Evolutionary conservation across 2,888 invertebrate species (phyloP).

Genomic region (Cacoxenus indagator): DNA sequence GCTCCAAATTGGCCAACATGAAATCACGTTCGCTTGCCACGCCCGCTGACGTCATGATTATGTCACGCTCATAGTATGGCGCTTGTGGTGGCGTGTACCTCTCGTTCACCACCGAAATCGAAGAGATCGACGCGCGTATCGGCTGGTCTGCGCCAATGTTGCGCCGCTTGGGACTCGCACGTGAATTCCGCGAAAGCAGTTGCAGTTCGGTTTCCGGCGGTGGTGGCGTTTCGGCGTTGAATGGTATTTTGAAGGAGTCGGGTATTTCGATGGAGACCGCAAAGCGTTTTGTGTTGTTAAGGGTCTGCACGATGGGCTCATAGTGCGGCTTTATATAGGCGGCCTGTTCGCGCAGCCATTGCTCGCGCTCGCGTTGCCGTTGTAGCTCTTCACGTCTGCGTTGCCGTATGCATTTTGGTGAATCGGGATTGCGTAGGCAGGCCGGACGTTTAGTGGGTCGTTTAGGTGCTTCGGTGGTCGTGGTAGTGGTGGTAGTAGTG

Average conservation of each 20-base stretch:
- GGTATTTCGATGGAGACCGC: conserved; percentile 68
- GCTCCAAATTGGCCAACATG: conserved; percentile 53
- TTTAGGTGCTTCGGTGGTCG: conserved; percentile 45
- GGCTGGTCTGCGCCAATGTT: conserved; percentile 52
- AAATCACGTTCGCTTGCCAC: conserved; percentile 58
- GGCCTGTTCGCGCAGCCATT: conserved; percentile 62
- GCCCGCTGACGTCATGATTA: conserved; percentile 52
- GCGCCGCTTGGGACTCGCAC: conserved; percentile 63
- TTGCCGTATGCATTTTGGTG: conserved; percentile 65
- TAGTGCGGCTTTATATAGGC: conserved; percentile 60
- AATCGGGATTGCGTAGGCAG: conserved; percentile 65
- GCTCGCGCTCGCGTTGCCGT: conserved; percentile 64
- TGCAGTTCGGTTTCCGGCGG: conserved; percentile 42
- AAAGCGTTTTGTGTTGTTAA: conserved; percentile 66
- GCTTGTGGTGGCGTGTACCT: conserved; percentile 40
- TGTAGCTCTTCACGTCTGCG: conserved; percentile 66
- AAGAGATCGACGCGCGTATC: conserved; percentile 36
- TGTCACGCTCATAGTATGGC: conserved; percentile 56
- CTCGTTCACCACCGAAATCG: conserved; percentile 13
- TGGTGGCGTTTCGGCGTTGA: conserved; percentile 34
- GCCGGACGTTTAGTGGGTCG: conserved; percentile 65
- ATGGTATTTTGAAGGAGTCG: conserved; percentile 60
- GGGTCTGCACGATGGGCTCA: conserved; percentile 65
- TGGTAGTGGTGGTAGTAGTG: conserved; percentile 35
- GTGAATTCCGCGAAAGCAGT: conserved; percentile 57